These are phyloP conservation scores for Drosophila gaucha DNA, from an alignment of 2,888 invertebrate genomes.

Conservation along the genomic window DNA sequence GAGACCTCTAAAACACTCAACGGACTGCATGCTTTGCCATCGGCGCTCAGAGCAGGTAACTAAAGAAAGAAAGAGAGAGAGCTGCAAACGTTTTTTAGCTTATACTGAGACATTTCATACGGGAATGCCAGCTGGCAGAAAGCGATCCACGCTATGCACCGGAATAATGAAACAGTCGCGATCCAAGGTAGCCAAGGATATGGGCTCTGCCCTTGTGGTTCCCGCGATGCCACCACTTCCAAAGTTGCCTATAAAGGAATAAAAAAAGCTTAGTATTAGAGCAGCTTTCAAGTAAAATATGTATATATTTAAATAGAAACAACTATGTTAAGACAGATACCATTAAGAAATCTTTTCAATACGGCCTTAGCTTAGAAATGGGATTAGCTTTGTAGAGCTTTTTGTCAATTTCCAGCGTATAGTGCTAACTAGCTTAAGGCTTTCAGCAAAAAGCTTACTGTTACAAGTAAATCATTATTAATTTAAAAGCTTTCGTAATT, in stretches of 20 bases:
- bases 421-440: not conserved
- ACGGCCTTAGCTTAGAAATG: constrained; percentile 3
- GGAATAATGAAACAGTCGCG: constrained; percentile 97
- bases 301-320: constrained; percentile 2
- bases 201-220: constrained; percentile 87
- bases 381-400: constrained; percentile 28
- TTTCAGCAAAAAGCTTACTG: not conserved
- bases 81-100: not conserved
- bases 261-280: constrained; percentile 5
- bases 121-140: constrained; percentile 95
- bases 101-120: constrained; percentile 84
- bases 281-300: not conserved
- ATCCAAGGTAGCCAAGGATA: constrained; percentile 92
- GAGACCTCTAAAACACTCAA: constrained; percentile 93
- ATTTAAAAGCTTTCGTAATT: not conserved
- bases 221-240: constrained; percentile 67
- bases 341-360: constrained; percentile 7
- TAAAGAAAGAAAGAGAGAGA: constrained; percentile 54
- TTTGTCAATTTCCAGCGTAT: no score
- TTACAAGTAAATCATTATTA: not conserved
- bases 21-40: constrained; percentile 85
- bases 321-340: constrained; percentile 2
- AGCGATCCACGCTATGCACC: constrained; percentile 93
- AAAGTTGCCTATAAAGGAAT: constrained; percentile 78
- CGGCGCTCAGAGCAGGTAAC: constrained; percentile 88